These are phyloP conservation scores for Struthidea cinerea DNA, from an alignment of 2,113 vertebrate genomes.

Conservation along the genomic window DNA sequence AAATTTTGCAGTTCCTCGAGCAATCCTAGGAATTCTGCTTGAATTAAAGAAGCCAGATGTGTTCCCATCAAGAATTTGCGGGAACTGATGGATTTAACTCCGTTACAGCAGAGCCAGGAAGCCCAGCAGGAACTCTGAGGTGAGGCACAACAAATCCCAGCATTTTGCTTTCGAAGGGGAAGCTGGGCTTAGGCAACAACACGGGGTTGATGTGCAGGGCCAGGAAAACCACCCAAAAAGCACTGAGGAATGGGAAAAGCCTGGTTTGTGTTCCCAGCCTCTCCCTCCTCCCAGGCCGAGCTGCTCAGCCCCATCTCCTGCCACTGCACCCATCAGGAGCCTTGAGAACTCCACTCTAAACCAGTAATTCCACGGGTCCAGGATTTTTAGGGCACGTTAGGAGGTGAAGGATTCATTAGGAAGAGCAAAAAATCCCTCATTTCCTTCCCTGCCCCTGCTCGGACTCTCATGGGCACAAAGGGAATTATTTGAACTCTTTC, in stretches of 20 bases:
- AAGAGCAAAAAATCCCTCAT: background rate
- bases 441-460: background rate
- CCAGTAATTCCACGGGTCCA: accelerated
- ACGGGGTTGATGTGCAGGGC: background rate
- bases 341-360: background rate
- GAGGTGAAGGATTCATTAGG: background rate
- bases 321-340: background rate
- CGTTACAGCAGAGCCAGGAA: background rate
- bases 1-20: background rate
- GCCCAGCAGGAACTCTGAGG: background rate
- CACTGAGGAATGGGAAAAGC: background rate
- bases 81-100: background rate
- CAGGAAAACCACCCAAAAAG: background rate
- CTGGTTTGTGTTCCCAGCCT: background rate
- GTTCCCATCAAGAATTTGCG: accelerated
- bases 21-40: background rate
- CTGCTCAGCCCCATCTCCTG: background rate
- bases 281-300: background rate
- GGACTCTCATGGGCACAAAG: background rate
- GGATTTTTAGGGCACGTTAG: background rate
- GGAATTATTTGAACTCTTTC: background rate
- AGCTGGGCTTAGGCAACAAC: background rate
- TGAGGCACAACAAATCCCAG: background rate
- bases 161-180: background rate
- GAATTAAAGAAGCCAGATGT: background rate